A percentile compares a stretch with the other conserved stretches of the same genome.
phyloP scores from a whole-genome alignment of 2,888 invertebrate species.

The Cryptosula pallasiana region DNA sequence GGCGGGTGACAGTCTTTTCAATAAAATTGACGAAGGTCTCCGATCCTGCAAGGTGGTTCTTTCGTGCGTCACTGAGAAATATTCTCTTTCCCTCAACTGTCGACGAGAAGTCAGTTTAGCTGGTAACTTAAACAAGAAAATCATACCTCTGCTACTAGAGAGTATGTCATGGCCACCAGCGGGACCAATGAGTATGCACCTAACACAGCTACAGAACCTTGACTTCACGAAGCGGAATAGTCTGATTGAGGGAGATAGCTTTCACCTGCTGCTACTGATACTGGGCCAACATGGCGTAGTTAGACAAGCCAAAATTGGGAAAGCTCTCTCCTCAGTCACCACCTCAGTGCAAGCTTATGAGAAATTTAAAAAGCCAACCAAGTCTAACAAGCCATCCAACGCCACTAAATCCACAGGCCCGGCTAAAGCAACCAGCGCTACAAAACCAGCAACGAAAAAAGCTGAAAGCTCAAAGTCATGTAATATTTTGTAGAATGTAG shows the following conservation, averaged over 20 bases:
- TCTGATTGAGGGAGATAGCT: not conserved
- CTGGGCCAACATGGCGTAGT: not conserved
- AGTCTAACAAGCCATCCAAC: not conserved
- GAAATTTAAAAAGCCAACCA: not conserved
- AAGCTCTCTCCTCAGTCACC: not conserved
- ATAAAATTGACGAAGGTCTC: slow-evolving; percentile 47
- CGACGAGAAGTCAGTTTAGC: slow-evolving; percentile 45
- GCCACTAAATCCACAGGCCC: no score
- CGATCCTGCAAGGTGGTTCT: slow-evolving; percentile 41
- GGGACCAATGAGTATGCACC: slow-evolving; percentile 48
- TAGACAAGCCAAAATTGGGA: not conserved
- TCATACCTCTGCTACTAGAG: slow-evolving; percentile 46
- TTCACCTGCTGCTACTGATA: not conserved
- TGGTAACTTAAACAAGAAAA: slow-evolving; percentile 45
- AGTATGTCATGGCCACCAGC: slow-evolving; percentile 44
- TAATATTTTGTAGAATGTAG: not conserved
- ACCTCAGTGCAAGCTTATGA: not conserved
- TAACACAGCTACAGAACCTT: slow-evolving; percentile 44
- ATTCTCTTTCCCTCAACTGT: slow-evolving; percentile 47
- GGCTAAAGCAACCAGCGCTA: no score
- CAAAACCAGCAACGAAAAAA: not conserved
- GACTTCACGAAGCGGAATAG: slow-evolving; percentile 32
- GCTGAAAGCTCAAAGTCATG: not conserved
- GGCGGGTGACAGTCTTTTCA: slow-evolving; percentile 49
- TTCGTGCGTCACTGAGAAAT: slow-evolving; percentile 46